phyloP scores from a whole-genome alignment of 2,113 vertebrate genomes.

The Furnarius figulus region DNA sequence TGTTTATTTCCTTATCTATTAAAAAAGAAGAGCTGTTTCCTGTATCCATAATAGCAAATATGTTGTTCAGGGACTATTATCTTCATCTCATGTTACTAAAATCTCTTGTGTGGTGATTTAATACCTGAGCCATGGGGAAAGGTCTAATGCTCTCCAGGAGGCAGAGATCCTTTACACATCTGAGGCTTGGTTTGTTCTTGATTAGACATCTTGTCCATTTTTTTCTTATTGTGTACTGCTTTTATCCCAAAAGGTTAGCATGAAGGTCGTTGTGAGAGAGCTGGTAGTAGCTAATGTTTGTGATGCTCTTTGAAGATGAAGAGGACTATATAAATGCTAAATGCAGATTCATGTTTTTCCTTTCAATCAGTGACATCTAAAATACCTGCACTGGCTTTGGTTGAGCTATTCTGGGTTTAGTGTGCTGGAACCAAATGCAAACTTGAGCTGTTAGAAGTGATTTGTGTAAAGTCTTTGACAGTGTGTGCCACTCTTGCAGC shows the following conservation, averaged over 20 bases:
- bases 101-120: not conserved
- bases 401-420: not conserved
- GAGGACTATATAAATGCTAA: conserved; percentile 44
- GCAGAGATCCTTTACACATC: not conserved
- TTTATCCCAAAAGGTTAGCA: not conserved
- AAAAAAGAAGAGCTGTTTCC: not conserved
- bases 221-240: not conserved
- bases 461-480: not conserved
- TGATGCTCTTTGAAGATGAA: conserved; percentile 53
- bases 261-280: not conserved
- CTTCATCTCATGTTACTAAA: not conserved
- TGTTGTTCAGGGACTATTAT: not conserved
- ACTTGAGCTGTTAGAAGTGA: not conserved
- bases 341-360: conserved; percentile 2
- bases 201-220: not conserved
- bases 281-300: conserved; percentile 8
- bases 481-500: not conserved
- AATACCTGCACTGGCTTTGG: not conserved
- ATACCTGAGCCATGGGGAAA: not conserved
- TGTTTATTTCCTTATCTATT: not conserved
- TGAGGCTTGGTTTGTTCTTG: not conserved
- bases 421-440: not conserved
- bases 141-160: not conserved
- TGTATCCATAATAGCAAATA: not conserved
- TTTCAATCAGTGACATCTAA: not conserved